Conservation (phyloP, 1,140 invertebrate species). For the Sesamia nonagrioides region DNA sequence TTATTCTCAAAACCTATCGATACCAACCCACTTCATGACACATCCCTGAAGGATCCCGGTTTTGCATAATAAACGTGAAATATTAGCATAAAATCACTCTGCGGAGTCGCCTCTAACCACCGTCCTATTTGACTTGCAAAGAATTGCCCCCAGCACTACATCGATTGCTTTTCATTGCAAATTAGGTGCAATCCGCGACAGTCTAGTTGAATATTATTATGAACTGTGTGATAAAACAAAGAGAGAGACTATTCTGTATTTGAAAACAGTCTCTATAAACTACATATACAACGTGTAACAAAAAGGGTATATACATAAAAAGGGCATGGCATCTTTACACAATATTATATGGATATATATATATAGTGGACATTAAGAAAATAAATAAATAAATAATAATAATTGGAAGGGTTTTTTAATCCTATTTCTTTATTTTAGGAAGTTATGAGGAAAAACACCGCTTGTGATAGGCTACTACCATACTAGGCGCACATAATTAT, state of each 20-base stretch:
- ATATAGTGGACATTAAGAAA: too few species aligned
- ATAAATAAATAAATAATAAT: too few species aligned
- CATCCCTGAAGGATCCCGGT: slow-evolving; percentile 51
- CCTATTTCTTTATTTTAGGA: too few species aligned
- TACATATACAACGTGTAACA: too few species aligned
- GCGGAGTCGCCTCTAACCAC: slow-evolving; percentile 61
- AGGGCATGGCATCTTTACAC: too few species aligned
- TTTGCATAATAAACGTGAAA: slow-evolving; percentile 75
- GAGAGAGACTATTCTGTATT: not conserved
- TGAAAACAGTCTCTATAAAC: too few species aligned
- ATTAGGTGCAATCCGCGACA: slow-evolving; percentile 59
- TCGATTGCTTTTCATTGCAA: slow-evolving; percentile 60
- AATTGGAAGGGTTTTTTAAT: too few species aligned
- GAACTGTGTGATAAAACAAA: not conserved
- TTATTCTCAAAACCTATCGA: slow-evolving; percentile 46
- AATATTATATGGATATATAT: too few species aligned
- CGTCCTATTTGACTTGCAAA: slow-evolving; percentile 83
- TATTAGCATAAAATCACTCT: slow-evolving; percentile 81
- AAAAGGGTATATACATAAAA: too few species aligned
- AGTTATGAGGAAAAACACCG: too few species aligned
- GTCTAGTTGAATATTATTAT: not conserved
- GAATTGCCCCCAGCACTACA: slow-evolving; percentile 57
- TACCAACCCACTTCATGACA: slow-evolving; percentile 38
- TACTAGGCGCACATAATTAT: too few species aligned
- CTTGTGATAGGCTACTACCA: too few species aligned